Conservation (phyloP, 1,140 invertebrate genomes). For the Mamestra configurata region DNA sequence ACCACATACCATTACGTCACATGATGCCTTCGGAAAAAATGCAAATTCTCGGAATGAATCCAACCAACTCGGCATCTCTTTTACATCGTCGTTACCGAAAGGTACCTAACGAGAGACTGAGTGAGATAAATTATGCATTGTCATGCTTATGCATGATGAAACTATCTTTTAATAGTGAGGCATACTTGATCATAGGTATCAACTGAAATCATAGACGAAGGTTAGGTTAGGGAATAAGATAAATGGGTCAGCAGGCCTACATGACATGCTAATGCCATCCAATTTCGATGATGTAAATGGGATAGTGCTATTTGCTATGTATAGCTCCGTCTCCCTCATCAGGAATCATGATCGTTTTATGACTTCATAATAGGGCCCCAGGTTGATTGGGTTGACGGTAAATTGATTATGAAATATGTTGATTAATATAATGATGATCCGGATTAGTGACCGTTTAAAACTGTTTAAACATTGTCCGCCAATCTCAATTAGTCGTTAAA, state of each 20-base stretch:
- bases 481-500: no score
- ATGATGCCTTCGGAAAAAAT: conserved; percentile 4
- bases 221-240: background rate
- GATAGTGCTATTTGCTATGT: no score
- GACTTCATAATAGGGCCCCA: no score
- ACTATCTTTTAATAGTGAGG: background rate
- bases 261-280: no score
- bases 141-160: background rate
- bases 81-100: conserved; percentile 7
- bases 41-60: conserved; percentile 30
- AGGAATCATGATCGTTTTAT: no score
- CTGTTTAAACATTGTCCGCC: background rate
- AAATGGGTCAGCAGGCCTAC: background rate
- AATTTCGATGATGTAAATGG: no score
- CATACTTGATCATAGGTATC: background rate
- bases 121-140: conserved; percentile 7
- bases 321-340: no score
- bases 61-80: conserved; percentile 3
- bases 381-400: background rate
- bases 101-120: background rate
- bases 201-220: background rate
- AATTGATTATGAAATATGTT: background rate
- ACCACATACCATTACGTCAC: background rate
- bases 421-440: background rate
- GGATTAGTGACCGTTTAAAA: background rate